Percentiles rank a stretch among this genome's conserved stretches.
phyloP scores from a whole-genome alignment of 2,113 vertebrate species.

The Ifrita kowaldi region DNA sequence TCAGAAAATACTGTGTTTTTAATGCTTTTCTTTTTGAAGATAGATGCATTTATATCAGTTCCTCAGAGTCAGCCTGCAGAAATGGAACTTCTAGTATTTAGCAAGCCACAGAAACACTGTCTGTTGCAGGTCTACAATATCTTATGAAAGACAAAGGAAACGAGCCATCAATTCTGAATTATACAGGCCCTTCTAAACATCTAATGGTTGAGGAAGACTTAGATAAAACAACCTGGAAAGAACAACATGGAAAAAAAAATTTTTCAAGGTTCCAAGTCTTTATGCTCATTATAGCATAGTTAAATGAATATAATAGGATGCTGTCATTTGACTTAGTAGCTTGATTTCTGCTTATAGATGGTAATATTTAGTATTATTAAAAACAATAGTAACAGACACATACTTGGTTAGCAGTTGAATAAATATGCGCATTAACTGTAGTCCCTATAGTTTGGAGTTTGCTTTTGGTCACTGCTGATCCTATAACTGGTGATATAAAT shows the following conservation, averaged over 20 bases:
- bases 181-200: background rate
- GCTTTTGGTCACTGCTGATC: background rate
- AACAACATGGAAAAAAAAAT: background rate
- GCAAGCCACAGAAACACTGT: background rate
- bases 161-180: background rate
- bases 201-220: background rate
- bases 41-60: background rate
- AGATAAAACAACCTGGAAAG: background rate
- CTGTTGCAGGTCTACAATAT: background rate
- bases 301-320: background rate
- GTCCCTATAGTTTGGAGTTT: background rate
- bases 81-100: background rate
- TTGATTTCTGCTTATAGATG: background rate
- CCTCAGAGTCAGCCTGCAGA: background rate
- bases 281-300: background rate
- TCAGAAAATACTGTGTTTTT: background rate
- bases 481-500: rapidly evolving
- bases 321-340: background rate
- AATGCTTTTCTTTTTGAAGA: background rate
- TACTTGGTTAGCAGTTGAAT: background rate
- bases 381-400: rapidly evolving
- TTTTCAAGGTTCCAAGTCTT: background rate
- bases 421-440: background rate
- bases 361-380: background rate
- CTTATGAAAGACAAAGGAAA: background rate